Evolutionary conservation across 2,888 invertebrate species (phyloP).

Genomic region (Yponomeuta malinellus): DNA sequence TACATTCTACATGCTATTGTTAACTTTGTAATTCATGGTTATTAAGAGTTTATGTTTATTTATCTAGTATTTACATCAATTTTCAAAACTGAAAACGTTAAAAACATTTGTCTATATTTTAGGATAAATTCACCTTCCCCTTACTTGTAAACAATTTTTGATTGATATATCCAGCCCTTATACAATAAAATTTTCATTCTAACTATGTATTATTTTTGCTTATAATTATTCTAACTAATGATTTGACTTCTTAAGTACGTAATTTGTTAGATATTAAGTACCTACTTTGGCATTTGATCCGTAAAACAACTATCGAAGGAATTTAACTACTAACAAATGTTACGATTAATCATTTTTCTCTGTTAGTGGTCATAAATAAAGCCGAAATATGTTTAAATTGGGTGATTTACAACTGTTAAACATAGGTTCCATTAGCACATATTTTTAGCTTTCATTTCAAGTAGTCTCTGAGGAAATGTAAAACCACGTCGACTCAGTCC

Average conservation of each 20-base stretch:
- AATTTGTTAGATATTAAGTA: not conserved
- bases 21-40: not conserved
- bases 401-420: too few species aligned
- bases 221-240: not conserved
- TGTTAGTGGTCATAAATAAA: too few species aligned
- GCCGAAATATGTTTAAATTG: too few species aligned
- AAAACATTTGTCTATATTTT: not conserved
- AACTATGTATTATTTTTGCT: not conserved
- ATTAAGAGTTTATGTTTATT: not conserved
- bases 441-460: too few species aligned
- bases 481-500: too few species aligned
- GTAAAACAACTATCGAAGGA: not conserved
- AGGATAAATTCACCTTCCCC: not conserved
- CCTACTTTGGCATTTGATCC: not conserved
- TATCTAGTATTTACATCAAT: not conserved
- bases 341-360: too few species aligned
- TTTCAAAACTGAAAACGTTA: not conserved
- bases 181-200: not conserved
- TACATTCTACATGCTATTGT: not conserved
- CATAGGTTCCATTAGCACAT: too few species aligned
- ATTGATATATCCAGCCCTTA: not conserved
- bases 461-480: too few species aligned
- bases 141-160: not conserved
- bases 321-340: not conserved
- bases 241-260: not conserved